These are phyloP conservation scores for Temnopleurus reevesii DNA, from an alignment of 53 echinoderm and acorn worm genomes.

Conservation along the genomic window DNA sequence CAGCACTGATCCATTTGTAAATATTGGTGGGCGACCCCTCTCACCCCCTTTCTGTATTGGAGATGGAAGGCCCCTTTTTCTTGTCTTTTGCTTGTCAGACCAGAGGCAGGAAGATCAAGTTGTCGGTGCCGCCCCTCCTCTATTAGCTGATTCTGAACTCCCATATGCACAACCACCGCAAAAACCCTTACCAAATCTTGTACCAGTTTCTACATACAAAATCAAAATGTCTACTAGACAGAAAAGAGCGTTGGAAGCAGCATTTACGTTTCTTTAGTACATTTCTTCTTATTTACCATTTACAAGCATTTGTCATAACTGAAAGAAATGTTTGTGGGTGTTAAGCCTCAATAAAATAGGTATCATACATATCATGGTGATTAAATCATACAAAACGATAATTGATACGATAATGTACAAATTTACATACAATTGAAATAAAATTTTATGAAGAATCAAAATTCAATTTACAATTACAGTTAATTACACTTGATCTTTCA, in stretches of 20 bases:
- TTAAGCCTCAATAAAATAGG: neutral
- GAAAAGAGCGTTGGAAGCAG: neutral
- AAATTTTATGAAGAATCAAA: neutral
- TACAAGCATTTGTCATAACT: slow-evolving; percentile 18
- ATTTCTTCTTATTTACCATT: slow-evolving; percentile 14
- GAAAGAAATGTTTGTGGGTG: neutral
- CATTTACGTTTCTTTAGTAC: neutral
- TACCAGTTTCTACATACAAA: too few relatives aligned
- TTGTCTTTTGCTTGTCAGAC: too few relatives aligned
- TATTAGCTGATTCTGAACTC: too few relatives aligned
- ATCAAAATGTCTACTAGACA: neutral
- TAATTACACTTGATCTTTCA: neutral
- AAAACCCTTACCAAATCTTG: too few relatives aligned
- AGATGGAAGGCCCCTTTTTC: too few relatives aligned
- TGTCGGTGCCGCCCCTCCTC: too few relatives aligned
- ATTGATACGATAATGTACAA: slow-evolving; percentile 28
- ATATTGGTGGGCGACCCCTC: too few relatives aligned
- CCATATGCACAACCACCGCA: too few relatives aligned
- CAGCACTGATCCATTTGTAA: too few relatives aligned
- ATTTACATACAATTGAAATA: neutral
- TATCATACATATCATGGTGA: neutral
- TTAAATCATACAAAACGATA: slow-evolving; percentile 44
- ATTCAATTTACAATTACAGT: neutral
- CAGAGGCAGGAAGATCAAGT: too few relatives aligned
- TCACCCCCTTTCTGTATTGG: too few relatives aligned